A percentile compares a stretch with the other conserved stretches of the same genome.
Conservation (phyloP, 2,113 vertebrate genomes). For the Eulemur rufifrons region DNA sequence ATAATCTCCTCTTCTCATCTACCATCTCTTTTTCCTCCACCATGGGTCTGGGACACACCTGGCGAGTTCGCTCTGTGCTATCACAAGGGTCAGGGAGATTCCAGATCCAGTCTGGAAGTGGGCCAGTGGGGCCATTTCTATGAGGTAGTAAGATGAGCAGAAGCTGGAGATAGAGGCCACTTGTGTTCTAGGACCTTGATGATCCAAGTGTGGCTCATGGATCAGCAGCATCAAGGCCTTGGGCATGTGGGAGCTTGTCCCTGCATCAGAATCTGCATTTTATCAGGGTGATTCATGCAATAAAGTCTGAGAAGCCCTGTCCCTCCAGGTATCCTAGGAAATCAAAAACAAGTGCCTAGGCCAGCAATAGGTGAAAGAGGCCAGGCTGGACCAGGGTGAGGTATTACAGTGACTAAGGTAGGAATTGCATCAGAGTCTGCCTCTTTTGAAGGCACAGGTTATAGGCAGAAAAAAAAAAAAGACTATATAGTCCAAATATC, state of each 20-base stretch:
- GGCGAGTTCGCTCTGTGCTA: background rate
- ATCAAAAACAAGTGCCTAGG: background rate
- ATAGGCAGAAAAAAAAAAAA: background rate
- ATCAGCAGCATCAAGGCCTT: background rate
- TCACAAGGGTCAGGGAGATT: background rate
- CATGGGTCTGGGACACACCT: accelerated
- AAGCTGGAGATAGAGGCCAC: background rate
- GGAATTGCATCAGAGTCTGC: background rate
- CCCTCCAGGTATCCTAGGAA: background rate
- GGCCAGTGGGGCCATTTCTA: accelerated
- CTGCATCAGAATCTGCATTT: background rate
- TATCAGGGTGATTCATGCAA: background rate
- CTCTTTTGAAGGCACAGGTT: background rate
- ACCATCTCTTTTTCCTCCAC: accelerated
- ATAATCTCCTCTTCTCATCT: accelerated
- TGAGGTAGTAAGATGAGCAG: background rate
- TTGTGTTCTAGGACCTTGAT: accelerated
- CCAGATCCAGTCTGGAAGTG: background rate
- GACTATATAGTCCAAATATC: background rate
- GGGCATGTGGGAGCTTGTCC: background rate
- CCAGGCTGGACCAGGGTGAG: background rate
- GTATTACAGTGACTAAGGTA: background rate
- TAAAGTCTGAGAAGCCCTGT: background rate
- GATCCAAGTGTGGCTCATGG: background rate
- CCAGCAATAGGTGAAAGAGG: background rate